Percentiles rank a stretch among this genome's conserved stretches.
These are phyloP conservation scores for Vesta saturnalis DNA, from an alignment of 2,888 invertebrate genomes.

Conservation along the genomic window DNA sequence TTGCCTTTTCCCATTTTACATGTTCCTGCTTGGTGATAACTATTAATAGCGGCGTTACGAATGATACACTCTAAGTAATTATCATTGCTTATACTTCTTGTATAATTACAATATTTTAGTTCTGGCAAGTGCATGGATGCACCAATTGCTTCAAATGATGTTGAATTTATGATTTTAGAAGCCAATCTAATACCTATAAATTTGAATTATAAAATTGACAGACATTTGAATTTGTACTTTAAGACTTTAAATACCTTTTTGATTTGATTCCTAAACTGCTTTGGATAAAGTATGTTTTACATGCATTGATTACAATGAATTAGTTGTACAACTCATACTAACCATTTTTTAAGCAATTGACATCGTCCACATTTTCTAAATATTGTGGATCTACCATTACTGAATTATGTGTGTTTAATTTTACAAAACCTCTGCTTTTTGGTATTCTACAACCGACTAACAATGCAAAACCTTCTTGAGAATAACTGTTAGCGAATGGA, in stretches of 20 bases:
- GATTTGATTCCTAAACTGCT: no score
- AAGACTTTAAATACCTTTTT: no score
- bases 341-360: constrained; percentile 72
- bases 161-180: constrained; percentile 65
- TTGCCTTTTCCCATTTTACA: constrained; percentile 72
- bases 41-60: constrained; percentile 71
- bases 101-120: constrained; percentile 66
- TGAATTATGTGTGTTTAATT: constrained; percentile 66
- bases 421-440: constrained; percentile 74
- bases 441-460: constrained; percentile 76
- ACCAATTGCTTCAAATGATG: constrained; percentile 69
- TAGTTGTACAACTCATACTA: no score
- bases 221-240: background rate
- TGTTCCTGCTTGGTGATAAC: constrained; percentile 84
- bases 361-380: constrained; percentile 69
- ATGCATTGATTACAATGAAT: no score
- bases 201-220: constrained; percentile 1
- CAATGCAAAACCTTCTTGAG: constrained; percentile 75
- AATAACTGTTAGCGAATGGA: constrained; percentile 70
- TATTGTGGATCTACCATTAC: constrained; percentile 82
- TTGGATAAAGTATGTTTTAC: no score
- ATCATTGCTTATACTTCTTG: constrained; percentile 60
- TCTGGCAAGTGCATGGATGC: constrained; percentile 74
- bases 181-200: constrained; percentile 69
- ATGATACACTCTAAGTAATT: constrained; percentile 73